phyloP scores from a whole-genome alignment of 2,113 vertebrate genomes.

The Nyctibius bracteatus region DNA sequence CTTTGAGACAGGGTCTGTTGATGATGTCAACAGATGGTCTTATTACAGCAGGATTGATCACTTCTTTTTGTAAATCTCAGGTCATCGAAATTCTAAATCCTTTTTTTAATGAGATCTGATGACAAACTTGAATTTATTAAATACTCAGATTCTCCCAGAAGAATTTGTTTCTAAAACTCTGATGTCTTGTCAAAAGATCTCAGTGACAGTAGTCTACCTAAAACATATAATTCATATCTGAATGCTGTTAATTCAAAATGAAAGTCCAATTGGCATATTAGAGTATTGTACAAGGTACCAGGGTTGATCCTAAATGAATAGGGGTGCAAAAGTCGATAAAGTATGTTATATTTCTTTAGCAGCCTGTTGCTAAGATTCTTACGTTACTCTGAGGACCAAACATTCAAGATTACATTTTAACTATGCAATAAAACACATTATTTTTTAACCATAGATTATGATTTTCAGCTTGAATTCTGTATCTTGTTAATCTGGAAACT shows the following conservation, averaged over 20 bases:
- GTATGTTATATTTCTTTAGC: background rate
- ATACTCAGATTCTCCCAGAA: background rate
- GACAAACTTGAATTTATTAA: background rate
- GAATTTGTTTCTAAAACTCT: background rate
- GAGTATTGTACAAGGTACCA: background rate
- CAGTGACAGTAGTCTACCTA: background rate
- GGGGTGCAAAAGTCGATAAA: background rate
- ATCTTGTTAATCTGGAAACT: background rate
- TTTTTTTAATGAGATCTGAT: background rate
- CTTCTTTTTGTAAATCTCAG: background rate
- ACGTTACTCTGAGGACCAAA: background rate
- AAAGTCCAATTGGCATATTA: too few relatives aligned
- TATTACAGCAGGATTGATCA: background rate
- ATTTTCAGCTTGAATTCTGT: background rate
- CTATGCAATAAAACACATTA: fast-evolving
- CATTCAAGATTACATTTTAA: background rate
- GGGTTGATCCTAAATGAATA: background rate
- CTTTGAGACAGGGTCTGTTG: background rate
- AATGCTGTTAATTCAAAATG: background rate
- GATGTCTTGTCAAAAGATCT: background rate
- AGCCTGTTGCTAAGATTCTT: background rate
- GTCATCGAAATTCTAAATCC: background rate
- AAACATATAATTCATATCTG: background rate
- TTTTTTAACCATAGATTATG: background rate
- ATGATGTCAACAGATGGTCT: background rate